Evolutionary conservation across 2,888 invertebrate species (phyloP), one percentile per base, ranked within the genome.

Genomic region (Latrodectus elegans): DNA sequence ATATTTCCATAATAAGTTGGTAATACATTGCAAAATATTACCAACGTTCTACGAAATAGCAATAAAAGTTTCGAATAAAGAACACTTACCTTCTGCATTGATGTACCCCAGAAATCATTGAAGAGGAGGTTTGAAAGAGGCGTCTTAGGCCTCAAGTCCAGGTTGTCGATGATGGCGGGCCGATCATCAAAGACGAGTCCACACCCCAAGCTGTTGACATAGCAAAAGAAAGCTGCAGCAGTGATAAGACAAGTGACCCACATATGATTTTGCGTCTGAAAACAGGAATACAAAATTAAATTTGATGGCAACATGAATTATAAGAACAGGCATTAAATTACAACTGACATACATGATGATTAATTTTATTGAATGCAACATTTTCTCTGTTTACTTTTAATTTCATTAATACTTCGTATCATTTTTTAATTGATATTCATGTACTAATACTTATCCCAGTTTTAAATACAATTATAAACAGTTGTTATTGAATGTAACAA

Each of bases 61-160:
- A 38, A 38, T 6, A 38, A 38, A 38, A 2, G 1, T 22, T 22
- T 22, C 22, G 22, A 22, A 22, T 22, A 22, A 22, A 22, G 22
- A 38, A 60, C 10, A 60, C 72, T 80, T 79, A 97, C 97, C 96
- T 97, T 98, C 92, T 96, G 95, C 95, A 99, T 98, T 83, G 98
- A 97, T 89, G 98, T 99, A 90, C 99, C 99, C 99, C 99, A 99
- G 93, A 99, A 99, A 93, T 99, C 99, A 93, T 99, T 98, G 92
- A 95, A 95, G 93, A 99, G 97, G 90, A 99, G 95, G 92, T 97
- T 97, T 90, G 95, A 94, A 89, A 97, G 93, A 38, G 98, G 97
- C 84, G 97, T 96, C 91, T 96, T 95, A 17, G 98, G 97, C 91
- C 97, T 94, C 90, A 99, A 94, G 93, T 99, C 99, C 92, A 97